phyloP scores from a whole-genome alignment of 1,140 invertebrate genomes.

The Pinna nobilis region DNA sequence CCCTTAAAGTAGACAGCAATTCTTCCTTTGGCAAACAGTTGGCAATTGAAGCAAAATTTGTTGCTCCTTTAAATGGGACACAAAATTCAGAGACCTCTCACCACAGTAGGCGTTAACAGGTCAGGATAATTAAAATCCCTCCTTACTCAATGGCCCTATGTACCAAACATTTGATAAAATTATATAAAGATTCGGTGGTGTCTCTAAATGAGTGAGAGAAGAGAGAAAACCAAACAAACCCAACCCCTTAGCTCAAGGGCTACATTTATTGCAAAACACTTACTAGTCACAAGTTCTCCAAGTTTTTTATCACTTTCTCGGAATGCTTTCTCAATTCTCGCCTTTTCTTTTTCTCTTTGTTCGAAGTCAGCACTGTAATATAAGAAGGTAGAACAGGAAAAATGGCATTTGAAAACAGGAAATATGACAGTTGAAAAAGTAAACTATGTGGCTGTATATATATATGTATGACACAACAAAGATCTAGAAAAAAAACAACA shows the following conservation, averaged over 20 bases:
- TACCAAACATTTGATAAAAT: too few relatives aligned
- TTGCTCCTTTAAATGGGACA: too few relatives aligned
- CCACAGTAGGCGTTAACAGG: too few relatives aligned
- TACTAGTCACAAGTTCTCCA: constrained; percentile 88
- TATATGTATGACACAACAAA: not conserved
- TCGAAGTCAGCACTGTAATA: constrained; percentile 90
- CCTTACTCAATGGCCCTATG: too few relatives aligned
- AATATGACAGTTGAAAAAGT: not conserved
- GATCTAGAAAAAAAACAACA: not conserved
- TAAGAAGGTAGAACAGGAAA: too few relatives aligned
- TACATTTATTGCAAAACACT: not conserved
- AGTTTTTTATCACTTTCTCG: constrained; percentile 91
- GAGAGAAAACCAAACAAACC: not conserved
- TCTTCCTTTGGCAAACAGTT: too few relatives aligned
- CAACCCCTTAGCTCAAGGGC: not conserved
- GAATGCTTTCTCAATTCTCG: constrained; percentile 94
- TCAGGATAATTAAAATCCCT: too few relatives aligned
- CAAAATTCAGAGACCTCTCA: too few relatives aligned
- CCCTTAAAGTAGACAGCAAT: too few relatives aligned
- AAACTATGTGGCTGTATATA: not conserved
- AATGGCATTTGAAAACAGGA: too few relatives aligned
- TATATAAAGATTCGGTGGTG: not conserved
- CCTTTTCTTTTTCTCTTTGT: constrained; percentile 94
- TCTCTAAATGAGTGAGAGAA: not conserved
- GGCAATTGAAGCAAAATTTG: too few relatives aligned